These are phyloP conservation scores for Triops cancriformis DNA, from an alignment of 1,140 invertebrate species.

Conservation along the genomic window DNA sequence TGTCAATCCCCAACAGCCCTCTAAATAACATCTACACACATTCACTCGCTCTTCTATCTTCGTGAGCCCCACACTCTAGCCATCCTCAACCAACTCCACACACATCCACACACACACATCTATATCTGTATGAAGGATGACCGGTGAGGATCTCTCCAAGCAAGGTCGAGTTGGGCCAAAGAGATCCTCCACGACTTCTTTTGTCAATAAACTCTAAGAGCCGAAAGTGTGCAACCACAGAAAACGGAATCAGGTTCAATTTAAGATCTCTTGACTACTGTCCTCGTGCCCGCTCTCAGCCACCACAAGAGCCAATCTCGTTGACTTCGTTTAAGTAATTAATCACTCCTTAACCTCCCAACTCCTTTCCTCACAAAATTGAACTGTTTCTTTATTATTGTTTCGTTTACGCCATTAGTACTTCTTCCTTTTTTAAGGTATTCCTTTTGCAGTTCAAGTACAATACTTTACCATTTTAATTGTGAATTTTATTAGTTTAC, in stretches of 20 bases:
- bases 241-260: neutral
- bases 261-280: neutral
- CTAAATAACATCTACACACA: constrained; percentile 1
- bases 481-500: no score
- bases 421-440: no score
- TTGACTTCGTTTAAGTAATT: neutral
- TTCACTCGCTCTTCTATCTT: neutral
- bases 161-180: constrained; percentile 9
- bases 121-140: neutral
- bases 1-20: constrained; percentile 11
- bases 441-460: no score
- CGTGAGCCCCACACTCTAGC: neutral
- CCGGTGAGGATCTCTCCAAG: constrained; percentile 12
- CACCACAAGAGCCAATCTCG: neutral
- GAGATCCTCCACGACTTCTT: neutral
- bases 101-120: neutral
- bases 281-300: neutral
- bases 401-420: no score
- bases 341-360: neutral
- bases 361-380: no score
- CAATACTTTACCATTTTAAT: no score
- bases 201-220: neutral
- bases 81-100: neutral
- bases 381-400: no score
- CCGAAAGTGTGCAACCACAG: neutral